Evolutionary conservation across 2,888 invertebrate genomes (phyloP).

Genomic region (Pseudanteris insignis): DNA sequence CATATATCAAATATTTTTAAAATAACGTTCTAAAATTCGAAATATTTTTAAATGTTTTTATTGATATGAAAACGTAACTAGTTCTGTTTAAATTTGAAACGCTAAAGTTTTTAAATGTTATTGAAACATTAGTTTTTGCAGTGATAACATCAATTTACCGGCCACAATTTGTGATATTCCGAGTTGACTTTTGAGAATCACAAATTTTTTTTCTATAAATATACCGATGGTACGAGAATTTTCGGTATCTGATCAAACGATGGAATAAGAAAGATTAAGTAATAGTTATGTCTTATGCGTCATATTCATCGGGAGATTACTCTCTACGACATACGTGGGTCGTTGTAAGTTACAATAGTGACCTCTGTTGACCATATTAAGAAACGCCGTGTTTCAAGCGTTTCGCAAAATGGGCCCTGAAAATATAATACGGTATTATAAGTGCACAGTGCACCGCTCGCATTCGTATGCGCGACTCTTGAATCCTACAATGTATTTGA

Average conservation of each 20-base stretch:
- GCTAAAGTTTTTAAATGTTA: no score
- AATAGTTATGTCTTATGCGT: slow-evolving; percentile 31
- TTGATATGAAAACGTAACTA: no score
- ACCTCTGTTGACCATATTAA: slow-evolving; percentile 55
- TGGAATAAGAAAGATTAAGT: slow-evolving; percentile 28
- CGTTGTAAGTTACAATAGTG: slow-evolving; percentile 51
- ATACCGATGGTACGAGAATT: no score
- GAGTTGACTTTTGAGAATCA: no score
- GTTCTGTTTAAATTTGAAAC: no score
- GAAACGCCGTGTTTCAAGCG: slow-evolving; percentile 49
- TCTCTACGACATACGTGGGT: slow-evolving; percentile 49
- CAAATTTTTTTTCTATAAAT: no score
- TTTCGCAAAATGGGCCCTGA: slow-evolving; percentile 30
- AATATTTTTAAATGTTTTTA: no score
- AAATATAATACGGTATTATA: slow-evolving; percentile 32
- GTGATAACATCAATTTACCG: no score
- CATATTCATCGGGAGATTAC: slow-evolving; percentile 38
- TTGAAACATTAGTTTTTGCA: no score
- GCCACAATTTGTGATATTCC: no score
- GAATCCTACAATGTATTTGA: slow-evolving; percentile 17
- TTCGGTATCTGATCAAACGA: slow-evolving; percentile 24
- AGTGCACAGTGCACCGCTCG: slow-evolving; percentile 8
- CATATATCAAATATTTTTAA: no score
- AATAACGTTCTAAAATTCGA: no score
- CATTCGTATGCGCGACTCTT: slow-evolving; percentile 20